A percentile compares a stretch with the other conserved stretches of the same genome.
phyloP scores from a whole-genome alignment of 1,140 invertebrate species.

The Ips nitidus region DNA sequence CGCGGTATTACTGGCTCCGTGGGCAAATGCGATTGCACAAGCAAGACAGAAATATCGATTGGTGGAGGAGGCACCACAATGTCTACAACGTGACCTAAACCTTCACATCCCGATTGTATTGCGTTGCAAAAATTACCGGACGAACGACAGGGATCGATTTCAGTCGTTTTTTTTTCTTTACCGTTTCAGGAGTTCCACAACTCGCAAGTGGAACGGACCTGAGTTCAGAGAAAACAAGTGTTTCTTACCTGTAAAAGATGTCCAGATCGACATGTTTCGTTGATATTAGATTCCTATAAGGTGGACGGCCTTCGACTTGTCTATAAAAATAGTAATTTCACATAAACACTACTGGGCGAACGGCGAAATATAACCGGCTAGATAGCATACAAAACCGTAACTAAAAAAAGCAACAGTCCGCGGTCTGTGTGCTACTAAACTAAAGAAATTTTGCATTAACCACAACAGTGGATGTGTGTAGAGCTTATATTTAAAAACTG shows the following conservation, averaged over 20 bases:
- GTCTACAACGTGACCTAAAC: conserved; percentile 35
- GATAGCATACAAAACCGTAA: conserved; percentile 15
- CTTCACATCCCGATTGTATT: conserved; percentile 23
- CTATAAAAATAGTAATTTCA: conserved; percentile 19
- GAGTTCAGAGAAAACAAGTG: too few species aligned
- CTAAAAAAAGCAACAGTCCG: conserved; percentile 1
- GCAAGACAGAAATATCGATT: conserved; percentile 36
- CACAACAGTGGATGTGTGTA: conserved; percentile 13
- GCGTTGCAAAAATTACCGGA: conserved; percentile 4
- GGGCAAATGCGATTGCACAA: conserved; percentile 7
- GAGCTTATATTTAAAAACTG: conserved; percentile 23
- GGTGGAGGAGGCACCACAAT: conserved; percentile 32
- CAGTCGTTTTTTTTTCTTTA: neutral
- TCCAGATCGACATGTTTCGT: conserved; percentile 33
- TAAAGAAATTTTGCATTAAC: conserved; percentile 22
- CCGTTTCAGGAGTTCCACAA: neutral
- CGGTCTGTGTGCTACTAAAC: conserved; percentile 10
- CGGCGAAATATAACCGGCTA: conserved; percentile 20
- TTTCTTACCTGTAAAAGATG: conserved; percentile 31
- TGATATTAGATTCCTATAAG: neutral
- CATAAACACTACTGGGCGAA: conserved; percentile 1
- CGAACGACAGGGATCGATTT: conserved; percentile 4
- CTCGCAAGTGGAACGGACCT: too few species aligned
- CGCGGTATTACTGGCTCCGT: neutral
- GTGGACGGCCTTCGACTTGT: conserved; percentile 4